A percentile compares a stretch with the other conserved stretches of the same genome.
Conservation (phyloP, 1,140 invertebrate genomes). For the Drosophila asahinai region DNA sequence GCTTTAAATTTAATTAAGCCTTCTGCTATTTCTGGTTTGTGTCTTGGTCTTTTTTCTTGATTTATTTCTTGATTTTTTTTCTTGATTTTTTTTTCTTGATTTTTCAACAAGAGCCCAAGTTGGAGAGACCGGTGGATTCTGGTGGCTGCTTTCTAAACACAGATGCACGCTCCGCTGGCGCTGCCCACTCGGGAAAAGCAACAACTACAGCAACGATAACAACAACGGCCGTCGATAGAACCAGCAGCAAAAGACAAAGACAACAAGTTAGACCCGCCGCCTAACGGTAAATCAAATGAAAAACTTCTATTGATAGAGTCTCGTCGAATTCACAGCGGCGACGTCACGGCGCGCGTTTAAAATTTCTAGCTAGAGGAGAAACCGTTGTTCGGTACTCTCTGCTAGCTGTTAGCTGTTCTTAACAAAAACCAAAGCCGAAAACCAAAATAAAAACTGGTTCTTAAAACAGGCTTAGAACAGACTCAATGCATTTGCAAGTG, state of each 20-base stretch:
- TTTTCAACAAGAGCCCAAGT: slow-evolving; percentile 6
- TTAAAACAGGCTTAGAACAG: slow-evolving; percentile 46
- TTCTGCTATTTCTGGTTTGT: slow-evolving; percentile 39
- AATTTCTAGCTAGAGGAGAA: slow-evolving; percentile 61
- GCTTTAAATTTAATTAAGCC: slow-evolving; percentile 76
- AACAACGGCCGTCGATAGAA: slow-evolving; percentile 1
- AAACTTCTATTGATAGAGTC: slow-evolving; percentile 65
- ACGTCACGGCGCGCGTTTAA: slow-evolving; percentile 71
- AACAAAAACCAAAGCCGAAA: slow-evolving; percentile 20
- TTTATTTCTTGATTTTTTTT: slow-evolving; percentile 17
- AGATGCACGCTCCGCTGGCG: slow-evolving; percentile 68
- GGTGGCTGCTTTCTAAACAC: slow-evolving; percentile 69
- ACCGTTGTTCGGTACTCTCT: slow-evolving; percentile 30
- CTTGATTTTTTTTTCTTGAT: slow-evolving; percentile 18
- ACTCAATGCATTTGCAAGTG: slow-evolving; percentile 37
- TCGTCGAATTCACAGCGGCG: slow-evolving; percentile 28
- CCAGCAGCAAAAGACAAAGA: slow-evolving; percentile 11
- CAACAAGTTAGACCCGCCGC: slow-evolving; percentile 38
- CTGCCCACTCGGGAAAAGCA: slow-evolving; percentile 59
- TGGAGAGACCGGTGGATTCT: slow-evolving; percentile 36
- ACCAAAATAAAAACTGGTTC: slow-evolving; percentile 56
- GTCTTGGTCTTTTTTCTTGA: slow-evolving; percentile 7
- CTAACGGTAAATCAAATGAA: slow-evolving; percentile 79
- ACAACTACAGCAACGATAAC: slow-evolving; percentile 23
- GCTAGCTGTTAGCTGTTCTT: not conserved